Percentiles rank a stretch among this genome's conserved stretches.
These are phyloP conservation scores for Troides oblongomaculatus DNA, from an alignment of 2,888 invertebrate genomes.

Conservation along the genomic window DNA sequence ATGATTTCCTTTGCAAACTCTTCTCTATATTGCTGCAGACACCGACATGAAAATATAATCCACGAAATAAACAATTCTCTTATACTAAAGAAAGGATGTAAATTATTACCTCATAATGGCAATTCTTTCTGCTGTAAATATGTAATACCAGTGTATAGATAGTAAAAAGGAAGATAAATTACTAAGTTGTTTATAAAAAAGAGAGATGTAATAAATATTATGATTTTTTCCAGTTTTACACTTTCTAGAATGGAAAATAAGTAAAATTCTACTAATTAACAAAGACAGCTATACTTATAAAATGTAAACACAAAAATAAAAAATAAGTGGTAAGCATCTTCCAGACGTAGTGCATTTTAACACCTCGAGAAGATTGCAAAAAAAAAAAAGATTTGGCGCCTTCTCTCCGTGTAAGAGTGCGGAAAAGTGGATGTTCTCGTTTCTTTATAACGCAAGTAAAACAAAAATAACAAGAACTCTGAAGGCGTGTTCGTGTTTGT, in stretches of 20 bases:
- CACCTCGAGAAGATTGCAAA: constrained; percentile 27
- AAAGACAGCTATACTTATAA: constrained; percentile 12
- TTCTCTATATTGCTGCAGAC: constrained; percentile 5
- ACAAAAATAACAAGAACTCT: constrained; percentile 29
- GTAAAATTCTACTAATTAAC: constrained; percentile 4
- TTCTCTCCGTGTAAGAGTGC: constrained; percentile 25
- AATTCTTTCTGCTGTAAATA: too few species aligned
- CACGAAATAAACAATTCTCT: too few species aligned
- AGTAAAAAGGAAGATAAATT: too few species aligned
- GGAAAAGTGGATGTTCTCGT: constrained; percentile 30
- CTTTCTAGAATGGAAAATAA: neutral
- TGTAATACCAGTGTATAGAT: too few species aligned
- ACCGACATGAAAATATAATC: too few species aligned
- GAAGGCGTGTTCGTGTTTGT: constrained; percentile 14
- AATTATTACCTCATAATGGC: too few species aligned
- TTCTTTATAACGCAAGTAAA: constrained; percentile 27
- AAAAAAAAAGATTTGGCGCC: constrained; percentile 26
- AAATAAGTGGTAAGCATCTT: constrained; percentile 14
- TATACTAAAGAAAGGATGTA: too few species aligned
- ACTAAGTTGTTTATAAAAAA: too few species aligned
- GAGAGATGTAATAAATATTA: too few species aligned
- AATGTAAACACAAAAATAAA: neutral
- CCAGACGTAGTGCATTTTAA: constrained; percentile 26
- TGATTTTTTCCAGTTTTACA: neutral
- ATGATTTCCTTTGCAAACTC: constrained; percentile 29